Evolutionary conservation across 2,113 vertebrate species (phyloP).

Genomic region (Myrmecobius fasciatus): DNA sequence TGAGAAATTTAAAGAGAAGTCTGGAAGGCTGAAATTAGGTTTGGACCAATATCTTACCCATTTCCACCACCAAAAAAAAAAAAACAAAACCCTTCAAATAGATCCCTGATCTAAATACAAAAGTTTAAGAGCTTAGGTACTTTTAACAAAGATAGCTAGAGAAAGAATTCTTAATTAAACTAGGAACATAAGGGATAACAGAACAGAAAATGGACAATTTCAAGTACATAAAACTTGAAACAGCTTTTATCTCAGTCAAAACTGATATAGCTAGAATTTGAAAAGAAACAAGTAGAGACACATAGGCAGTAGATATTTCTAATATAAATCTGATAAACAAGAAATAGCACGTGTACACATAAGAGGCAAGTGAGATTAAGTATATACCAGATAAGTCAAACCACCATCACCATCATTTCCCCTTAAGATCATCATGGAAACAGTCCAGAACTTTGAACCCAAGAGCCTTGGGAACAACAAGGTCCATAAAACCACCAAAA

Average conservation of each 20-base stretch:
- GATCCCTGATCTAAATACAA: background rate
- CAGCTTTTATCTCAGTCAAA: background rate
- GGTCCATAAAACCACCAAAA: no score
- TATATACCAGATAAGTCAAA: background rate
- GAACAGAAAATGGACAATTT: background rate
- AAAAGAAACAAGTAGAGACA: background rate
- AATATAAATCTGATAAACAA: background rate
- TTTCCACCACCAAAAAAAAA: background rate
- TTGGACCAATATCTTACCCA: background rate
- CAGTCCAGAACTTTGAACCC: background rate
- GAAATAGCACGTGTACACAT: background rate
- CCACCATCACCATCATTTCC: background rate
- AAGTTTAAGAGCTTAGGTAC: background rate
- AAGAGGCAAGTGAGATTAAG: background rate
- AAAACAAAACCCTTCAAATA: background rate
- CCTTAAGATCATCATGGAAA: background rate
- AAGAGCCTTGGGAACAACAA: background rate
- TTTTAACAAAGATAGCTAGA: background rate
- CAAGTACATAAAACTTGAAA: background rate
- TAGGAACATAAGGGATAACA: background rate
- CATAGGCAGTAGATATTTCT: background rate
- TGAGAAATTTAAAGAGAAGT: background rate
- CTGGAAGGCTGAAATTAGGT: background rate
- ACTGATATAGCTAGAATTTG: background rate
- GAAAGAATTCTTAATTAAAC: background rate